A percentile compares a stretch with the other conserved stretches of the same genome.
phyloP scores from a whole-genome alignment of 2,113 vertebrate species.

The Gobio gobio region DNA sequence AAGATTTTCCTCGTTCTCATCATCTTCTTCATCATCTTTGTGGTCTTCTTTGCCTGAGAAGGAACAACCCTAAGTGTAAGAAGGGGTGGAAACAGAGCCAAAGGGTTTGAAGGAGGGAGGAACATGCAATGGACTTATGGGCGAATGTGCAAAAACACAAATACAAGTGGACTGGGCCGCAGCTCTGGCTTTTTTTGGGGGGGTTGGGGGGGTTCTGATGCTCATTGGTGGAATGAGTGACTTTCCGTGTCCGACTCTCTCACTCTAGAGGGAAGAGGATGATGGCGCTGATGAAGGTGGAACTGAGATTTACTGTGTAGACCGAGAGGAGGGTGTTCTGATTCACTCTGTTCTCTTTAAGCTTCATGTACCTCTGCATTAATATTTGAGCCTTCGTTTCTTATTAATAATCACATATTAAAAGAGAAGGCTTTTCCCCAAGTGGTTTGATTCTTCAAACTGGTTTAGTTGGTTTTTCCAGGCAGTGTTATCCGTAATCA shows the following conservation, averaged over 20 bases:
- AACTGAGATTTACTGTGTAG: conserved; percentile 37
- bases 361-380: conserved; percentile 43
- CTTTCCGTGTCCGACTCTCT: neutral
- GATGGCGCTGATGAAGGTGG: conserved; percentile 11
- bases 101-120: conserved; percentile 24
- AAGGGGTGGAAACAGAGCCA: neutral
- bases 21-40: conserved; percentile 92
- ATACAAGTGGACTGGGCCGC: conserved; percentile 25
- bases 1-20: conserved; percentile 95
- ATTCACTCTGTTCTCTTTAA: conserved; percentile 43
- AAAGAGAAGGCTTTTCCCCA: conserved; percentile 70
- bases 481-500: conserved; percentile 53
- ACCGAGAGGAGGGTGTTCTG: neutral
- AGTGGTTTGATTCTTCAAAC: conserved; percentile 84
- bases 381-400: conserved; percentile 46
- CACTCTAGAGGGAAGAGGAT: conserved; percentile 12
- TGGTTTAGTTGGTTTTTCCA: conserved; percentile 61
- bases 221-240: conserved; percentile 34
- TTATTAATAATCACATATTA: conserved; percentile 58
- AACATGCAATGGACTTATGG: conserved; percentile 33
- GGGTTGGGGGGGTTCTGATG: conserved; percentile 7
- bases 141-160: conserved; percentile 55
- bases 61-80: neutral
- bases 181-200: conserved; percentile 10
- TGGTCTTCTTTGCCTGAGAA: conserved; percentile 90